Percentiles rank a stretch among this genome's conserved stretches.
Conservation (phyloP, 2,888 invertebrate genomes). For the Brachyptera risi region DNA sequence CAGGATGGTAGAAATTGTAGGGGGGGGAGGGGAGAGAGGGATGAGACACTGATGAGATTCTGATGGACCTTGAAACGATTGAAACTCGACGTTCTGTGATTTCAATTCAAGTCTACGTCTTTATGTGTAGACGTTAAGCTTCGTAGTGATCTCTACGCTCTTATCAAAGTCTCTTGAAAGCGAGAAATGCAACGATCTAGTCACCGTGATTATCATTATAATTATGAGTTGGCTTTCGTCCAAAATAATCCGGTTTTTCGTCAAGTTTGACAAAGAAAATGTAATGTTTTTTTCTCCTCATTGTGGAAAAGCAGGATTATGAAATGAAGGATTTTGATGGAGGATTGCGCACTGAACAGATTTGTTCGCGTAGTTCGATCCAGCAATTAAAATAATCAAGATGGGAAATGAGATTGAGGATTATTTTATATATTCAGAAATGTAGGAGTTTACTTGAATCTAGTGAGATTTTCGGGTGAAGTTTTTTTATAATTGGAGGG, state of each 20-base stretch:
- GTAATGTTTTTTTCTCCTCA: not conserved
- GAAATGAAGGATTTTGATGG: too few species aligned
- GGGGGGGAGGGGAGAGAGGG: not conserved
- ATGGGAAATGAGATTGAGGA: too few species aligned
- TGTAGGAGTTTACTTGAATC: too few species aligned
- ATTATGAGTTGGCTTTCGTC: not conserved
- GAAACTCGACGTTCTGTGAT: not conserved
- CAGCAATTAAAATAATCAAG: too few species aligned
- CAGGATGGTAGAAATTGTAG: not conserved
- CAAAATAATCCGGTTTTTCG: not conserved
- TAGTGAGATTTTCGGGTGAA: too few species aligned
- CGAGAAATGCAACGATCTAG: too few species aligned
- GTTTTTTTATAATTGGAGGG: too few species aligned
- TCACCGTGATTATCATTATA: not conserved
- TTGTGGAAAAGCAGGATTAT: too few species aligned
- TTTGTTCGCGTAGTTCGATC: not conserved
- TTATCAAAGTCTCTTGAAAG: not conserved
- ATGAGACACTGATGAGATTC: slow-evolving; percentile 13
- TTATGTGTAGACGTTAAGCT: not conserved
- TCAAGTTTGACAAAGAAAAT: too few species aligned
- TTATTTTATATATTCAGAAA: too few species aligned
- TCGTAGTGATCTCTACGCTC: not conserved
- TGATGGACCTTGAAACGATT: slow-evolving; percentile 11
- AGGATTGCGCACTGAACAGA: too few species aligned
- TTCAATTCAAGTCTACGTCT: not conserved